phyloP scores from a whole-genome alignment of 2,113 vertebrate species.

The Paradoxurus hermaphroditus region DNA sequence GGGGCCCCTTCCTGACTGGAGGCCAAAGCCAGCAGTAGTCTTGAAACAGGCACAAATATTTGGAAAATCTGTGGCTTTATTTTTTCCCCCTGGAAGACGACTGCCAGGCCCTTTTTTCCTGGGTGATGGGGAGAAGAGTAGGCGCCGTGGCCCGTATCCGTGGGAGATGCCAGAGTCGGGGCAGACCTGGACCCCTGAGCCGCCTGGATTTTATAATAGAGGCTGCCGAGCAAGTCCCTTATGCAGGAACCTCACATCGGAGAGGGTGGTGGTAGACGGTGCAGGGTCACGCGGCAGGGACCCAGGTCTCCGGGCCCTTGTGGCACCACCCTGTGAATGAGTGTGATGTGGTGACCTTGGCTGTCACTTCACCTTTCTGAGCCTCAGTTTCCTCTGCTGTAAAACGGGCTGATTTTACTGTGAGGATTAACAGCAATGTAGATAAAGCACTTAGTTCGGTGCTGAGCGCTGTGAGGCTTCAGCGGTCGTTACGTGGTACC shows the following conservation, averaged over 20 bases:
- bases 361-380: background rate
- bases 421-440: background rate
- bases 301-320: background rate
- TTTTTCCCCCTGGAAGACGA: background rate
- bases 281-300: background rate
- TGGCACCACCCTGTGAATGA: background rate
- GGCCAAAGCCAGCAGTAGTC: constrained; percentile 34
- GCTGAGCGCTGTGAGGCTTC: background rate
- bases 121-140: background rate
- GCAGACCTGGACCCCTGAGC: background rate
- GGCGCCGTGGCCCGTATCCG: background rate
- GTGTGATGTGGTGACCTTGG: background rate
- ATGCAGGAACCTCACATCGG: background rate
- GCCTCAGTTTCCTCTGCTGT: background rate
- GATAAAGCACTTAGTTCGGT: background rate
- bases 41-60: constrained; percentile 36
- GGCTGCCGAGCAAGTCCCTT: background rate
- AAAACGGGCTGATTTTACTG: background rate
- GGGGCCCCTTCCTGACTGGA: background rate
- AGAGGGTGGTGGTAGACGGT: background rate
- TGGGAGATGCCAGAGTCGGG: background rate
- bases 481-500: background rate
- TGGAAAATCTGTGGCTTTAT: constrained; percentile 24
- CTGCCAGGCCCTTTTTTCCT: background rate
- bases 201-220: background rate